Conservation (phyloP, 2,888 invertebrate species). For the Pseudococcus jackbeardsleyi region DNA sequence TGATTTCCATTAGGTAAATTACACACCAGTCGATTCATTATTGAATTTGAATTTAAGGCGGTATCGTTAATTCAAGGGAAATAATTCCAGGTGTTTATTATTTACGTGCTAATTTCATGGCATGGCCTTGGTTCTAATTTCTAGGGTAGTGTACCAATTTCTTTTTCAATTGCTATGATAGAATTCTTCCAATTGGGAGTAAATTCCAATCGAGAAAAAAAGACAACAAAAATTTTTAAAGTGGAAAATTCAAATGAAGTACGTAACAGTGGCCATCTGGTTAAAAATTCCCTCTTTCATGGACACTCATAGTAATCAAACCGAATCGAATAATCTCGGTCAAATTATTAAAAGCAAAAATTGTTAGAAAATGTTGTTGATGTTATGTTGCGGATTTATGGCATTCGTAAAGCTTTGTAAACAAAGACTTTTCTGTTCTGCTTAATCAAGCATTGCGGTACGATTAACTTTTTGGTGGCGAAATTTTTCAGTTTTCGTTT, state of each 20-base stretch:
- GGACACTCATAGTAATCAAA: too few species aligned
- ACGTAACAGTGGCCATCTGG: too few species aligned
- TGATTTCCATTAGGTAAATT: background rate
- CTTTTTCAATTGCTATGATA: too few species aligned
- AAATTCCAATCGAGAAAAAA: too few species aligned
- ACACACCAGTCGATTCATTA: background rate
- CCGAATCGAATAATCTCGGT: background rate
- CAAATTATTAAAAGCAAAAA: background rate
- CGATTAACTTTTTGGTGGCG: background rate
- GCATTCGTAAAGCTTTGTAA: background rate
- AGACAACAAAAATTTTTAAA: too few species aligned
- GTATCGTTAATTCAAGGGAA: background rate
- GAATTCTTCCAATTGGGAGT: too few species aligned
- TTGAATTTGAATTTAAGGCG: background rate
- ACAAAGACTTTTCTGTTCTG: background rate
- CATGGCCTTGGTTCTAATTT: background rate
- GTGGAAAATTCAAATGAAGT: too few species aligned
- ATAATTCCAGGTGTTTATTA: background rate
- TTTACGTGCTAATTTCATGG: background rate
- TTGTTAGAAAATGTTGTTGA: background rate
- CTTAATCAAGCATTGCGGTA: conserved; percentile 1
- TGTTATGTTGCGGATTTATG: background rate
- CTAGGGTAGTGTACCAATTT: too few species aligned
- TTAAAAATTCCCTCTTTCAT: too few species aligned
- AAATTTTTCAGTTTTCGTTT: conserved; percentile 12